Evolutionary conservation across 1,140 invertebrate species (phyloP).

Genomic region (Dermatophagoides farinae): DNA sequence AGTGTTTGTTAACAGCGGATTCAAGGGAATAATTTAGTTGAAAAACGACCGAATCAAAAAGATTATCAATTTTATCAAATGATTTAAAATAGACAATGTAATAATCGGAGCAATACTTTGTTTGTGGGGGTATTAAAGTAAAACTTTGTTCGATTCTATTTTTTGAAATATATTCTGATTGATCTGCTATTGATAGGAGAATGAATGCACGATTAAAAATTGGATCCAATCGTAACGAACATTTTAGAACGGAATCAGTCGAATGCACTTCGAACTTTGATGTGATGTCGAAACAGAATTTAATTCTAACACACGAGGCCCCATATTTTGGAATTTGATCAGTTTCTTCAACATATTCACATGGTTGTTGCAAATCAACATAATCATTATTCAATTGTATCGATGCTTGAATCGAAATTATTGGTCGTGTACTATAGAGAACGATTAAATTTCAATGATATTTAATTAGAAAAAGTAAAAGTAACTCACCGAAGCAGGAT

Average conservation of each 20-base stretch:
- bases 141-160: not conserved
- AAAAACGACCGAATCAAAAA: not conserved
- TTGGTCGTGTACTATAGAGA: not conserved
- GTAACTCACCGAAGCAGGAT: slow-evolving; percentile 6
- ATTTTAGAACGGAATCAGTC: not conserved
- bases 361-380: not conserved
- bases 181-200: not conserved
- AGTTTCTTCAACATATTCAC: not conserved
- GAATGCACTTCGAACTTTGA: not conserved
- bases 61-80: not conserved
- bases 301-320: not conserved
- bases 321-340: not conserved
- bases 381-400: not conserved
- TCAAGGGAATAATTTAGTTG: not conserved
- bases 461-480: not conserved
- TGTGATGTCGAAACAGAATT: not conserved
- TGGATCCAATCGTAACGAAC: not conserved
- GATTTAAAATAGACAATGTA: not conserved
- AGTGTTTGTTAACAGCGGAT: not conserved
- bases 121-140: not conserved
- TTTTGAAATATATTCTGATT: not conserved
- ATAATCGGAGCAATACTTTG: not conserved
- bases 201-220: not conserved
- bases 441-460: not conserved
- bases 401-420: not conserved